phyloP scores from a whole-genome alignment of 2,113 vertebrate species.

The Oreamnos americanus region DNA sequence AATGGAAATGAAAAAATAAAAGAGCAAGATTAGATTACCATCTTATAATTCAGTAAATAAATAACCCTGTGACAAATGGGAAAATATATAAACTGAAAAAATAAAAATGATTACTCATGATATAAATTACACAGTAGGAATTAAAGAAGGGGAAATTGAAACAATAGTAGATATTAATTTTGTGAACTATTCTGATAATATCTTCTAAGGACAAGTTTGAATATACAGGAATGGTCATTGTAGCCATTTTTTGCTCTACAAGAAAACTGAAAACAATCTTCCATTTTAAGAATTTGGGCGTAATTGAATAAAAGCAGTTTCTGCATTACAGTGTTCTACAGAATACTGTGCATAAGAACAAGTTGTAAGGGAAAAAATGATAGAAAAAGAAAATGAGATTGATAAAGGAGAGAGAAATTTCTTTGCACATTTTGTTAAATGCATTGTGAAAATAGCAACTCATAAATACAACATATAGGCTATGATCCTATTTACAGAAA shows the following conservation, averaged over 20 bases:
- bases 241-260: background rate
- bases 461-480: background rate
- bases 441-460: background rate
- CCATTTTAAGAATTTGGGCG: background rate
- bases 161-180: background rate
- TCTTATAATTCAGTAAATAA: background rate
- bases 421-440: background rate
- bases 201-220: background rate
- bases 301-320: background rate
- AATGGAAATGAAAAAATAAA: background rate
- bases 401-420: background rate
- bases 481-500: background rate
- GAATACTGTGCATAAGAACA: background rate
- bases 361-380: background rate
- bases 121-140: background rate
- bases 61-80: background rate
- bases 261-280: background rate
- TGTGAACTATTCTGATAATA: background rate
- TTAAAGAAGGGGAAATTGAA: background rate
- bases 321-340: background rate
- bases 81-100: background rate
- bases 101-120: background rate
- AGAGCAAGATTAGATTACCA: background rate
- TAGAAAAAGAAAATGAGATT: background rate
- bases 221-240: background rate